Evolutionary conservation across 1,140 invertebrate species (phyloP).

Genomic region (Olivierus martensii): DNA sequence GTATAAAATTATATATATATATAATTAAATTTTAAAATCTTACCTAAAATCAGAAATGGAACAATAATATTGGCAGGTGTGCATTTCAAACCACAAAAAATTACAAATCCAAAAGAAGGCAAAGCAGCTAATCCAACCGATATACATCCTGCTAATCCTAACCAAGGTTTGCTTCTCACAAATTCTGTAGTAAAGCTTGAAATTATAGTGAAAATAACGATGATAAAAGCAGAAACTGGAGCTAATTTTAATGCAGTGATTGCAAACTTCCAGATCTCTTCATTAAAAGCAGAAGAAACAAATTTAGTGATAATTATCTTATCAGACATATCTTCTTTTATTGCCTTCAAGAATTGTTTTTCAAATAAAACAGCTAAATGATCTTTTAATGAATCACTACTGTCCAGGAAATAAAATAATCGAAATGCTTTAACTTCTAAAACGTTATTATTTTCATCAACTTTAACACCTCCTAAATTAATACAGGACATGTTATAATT

Average conservation of each 20-base stretch:
- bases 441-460: conserved; percentile 54
- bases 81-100: conserved; percentile 78
- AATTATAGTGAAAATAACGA: conserved; percentile 52
- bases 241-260: conserved; percentile 74
- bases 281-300: conserved; percentile 55
- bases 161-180: conserved; percentile 74
- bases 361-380: conserved; percentile 72
- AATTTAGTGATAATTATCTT: conserved; percentile 68
- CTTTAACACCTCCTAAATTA: conserved; percentile 62
- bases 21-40: conserved; percentile 35
- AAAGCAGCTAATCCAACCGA: conserved; percentile 75
- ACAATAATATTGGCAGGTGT: conserved; percentile 90
- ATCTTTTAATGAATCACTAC: conserved; percentile 56
- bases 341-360: conserved; percentile 55
- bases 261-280: conserved; percentile 46
- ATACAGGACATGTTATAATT: conserved; percentile 67
- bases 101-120: conserved; percentile 75
- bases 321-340: conserved; percentile 60
- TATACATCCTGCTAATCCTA: conserved; percentile 79
- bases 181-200: conserved; percentile 64
- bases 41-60: conserved; percentile 88
- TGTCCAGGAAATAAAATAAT: conserved; percentile 63
- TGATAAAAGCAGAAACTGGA: conserved; percentile 70
- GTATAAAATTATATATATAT: too few relatives aligned
- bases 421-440: conserved; percentile 62